Evolutionary conservation across 2,888 invertebrate genomes (phyloP), one percentile per base, ranked within the genome.

Genomic region (Drosophila planitibia): DNA sequence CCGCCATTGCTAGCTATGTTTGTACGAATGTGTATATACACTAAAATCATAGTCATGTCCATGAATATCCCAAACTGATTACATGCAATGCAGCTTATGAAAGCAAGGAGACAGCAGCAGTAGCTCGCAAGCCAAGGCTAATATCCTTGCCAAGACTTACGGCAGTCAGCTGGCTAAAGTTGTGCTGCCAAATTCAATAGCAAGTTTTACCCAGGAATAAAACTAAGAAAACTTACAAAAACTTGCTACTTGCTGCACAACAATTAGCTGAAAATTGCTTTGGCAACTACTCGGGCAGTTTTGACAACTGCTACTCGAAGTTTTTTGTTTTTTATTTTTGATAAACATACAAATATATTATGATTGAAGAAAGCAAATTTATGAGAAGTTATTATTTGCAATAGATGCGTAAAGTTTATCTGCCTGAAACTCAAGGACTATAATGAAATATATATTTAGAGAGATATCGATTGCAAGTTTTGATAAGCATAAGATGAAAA

Each of bases 21-120:
- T 63, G 39, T 63, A 35, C 52, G 22, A 66, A 37, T 68, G 47
- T 70, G 58, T 71, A 73, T 65, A 60, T 70, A 72, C 58, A 67
- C 77, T 88, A 88, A 89, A 89, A 86, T 81, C 89, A 83, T 85
- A 88, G 85, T 85, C 90, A 89, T 89, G 90, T 89, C 73, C 89
- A 90, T 89, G 89, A 89, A 89, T 89, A 89, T 82, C 81, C 79
- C 60, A 79, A 80, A 82, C 88, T 87, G 90, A 87, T 89, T 88
- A 90, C 82, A 87, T 78, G 89, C 87, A 87, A 76, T 80, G 72
- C 68, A 83, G 83, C 81, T 85, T 89, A 90, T 74, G 74, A 88
- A 77, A 90, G 79, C 85, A 85, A 87, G 83, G 63, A 73, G 83
- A 70, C 63, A 63, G 9, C 25, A 19, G 25, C 6, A 67, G 28